Percentiles rank a stretch among this genome's conserved stretches.
phyloP scores from a whole-genome alignment of 1,140 invertebrate genomes.

The Drosophila ananassae region DNA sequence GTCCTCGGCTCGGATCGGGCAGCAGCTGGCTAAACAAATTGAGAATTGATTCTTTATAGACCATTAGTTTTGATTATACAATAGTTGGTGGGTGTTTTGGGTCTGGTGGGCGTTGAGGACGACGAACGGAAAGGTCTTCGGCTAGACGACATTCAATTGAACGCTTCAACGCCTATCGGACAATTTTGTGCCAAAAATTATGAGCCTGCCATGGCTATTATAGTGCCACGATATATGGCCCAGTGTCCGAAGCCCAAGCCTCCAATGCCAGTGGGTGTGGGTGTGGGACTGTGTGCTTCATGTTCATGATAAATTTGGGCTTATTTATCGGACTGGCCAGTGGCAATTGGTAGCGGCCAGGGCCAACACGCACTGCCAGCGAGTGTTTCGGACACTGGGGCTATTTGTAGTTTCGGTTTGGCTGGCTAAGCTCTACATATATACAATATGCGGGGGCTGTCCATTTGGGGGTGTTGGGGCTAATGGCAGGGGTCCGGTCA shows the following conservation, averaged over 20 bases:
- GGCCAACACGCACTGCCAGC: constrained; percentile 28
- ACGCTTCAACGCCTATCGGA: constrained; percentile 81
- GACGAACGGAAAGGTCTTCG: constrained; percentile 32
- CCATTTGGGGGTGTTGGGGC: constrained; percentile 46
- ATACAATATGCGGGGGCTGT: neutral
- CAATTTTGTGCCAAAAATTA: constrained; percentile 81
- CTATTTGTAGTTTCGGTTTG: constrained; percentile 63
- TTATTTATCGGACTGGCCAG: constrained; percentile 74
- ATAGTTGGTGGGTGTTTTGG: constrained; percentile 50
- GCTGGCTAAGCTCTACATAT: constrained; percentile 12
- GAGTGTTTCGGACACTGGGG: constrained; percentile 55
- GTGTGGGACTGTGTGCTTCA: constrained; percentile 29
- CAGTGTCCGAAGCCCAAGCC: neutral
- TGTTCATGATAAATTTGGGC: constrained; percentile 79
- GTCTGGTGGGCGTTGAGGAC: neutral
- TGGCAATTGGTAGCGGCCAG: constrained; percentile 42
- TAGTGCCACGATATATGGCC: constrained; percentile 72
- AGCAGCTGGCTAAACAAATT: constrained; percentile 83
- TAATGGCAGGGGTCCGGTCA: constrained; percentile 63
- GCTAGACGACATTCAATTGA: constrained; percentile 76
- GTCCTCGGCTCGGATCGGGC: constrained; percentile 34
- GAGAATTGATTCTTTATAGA: constrained; percentile 84
- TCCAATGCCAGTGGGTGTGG: neutral
- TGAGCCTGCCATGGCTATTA: constrained; percentile 72
- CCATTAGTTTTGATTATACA: constrained; percentile 83